A percentile compares a stretch with the other conserved stretches of the same genome.
phyloP scores from a whole-genome alignment of 2,113 vertebrate genomes.

The Dolichotis patagonum region DNA sequence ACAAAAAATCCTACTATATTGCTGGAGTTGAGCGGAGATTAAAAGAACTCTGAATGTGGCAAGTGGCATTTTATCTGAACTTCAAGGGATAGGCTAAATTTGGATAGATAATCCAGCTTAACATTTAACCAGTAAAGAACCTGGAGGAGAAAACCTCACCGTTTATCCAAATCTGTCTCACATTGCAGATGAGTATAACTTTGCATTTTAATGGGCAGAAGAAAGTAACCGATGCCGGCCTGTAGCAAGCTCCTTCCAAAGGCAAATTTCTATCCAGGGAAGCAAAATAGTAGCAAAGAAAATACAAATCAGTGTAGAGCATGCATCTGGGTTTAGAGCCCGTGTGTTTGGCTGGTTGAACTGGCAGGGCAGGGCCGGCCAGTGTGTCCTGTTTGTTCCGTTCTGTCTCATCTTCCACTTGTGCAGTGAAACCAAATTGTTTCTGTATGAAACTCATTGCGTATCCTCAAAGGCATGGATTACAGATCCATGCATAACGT shows the following conservation, averaged over 20 bases:
- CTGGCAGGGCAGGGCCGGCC: not conserved
- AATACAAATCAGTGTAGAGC: not conserved
- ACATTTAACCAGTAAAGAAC: constrained; percentile 43
- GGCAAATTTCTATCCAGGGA: constrained; percentile 19
- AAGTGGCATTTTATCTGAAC: not conserved
- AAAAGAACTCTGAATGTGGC: not conserved
- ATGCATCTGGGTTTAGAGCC: not conserved
- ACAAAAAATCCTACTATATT: not conserved
- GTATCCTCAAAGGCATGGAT: not conserved
- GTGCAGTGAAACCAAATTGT: not conserved
- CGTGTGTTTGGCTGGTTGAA: not conserved
- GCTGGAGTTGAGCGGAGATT: not conserved
- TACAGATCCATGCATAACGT: not conserved
- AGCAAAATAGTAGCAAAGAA: not conserved
- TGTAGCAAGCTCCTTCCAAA: not conserved
- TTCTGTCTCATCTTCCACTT: not conserved
- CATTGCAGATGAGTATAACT: not conserved
- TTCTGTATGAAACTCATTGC: not conserved
- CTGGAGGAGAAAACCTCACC: not conserved
- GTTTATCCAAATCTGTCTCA: constrained; percentile 23
- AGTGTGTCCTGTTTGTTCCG: not conserved
- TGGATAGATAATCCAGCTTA: constrained; percentile 42
- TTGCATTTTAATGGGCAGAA: constrained; percentile 68
- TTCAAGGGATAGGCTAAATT: not conserved
- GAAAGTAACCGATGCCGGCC: constrained; percentile 40